These are phyloP conservation scores for Amazonetta brasiliensis DNA, from an alignment of 2,797 vertebrate species.

Conservation along the genomic window DNA sequence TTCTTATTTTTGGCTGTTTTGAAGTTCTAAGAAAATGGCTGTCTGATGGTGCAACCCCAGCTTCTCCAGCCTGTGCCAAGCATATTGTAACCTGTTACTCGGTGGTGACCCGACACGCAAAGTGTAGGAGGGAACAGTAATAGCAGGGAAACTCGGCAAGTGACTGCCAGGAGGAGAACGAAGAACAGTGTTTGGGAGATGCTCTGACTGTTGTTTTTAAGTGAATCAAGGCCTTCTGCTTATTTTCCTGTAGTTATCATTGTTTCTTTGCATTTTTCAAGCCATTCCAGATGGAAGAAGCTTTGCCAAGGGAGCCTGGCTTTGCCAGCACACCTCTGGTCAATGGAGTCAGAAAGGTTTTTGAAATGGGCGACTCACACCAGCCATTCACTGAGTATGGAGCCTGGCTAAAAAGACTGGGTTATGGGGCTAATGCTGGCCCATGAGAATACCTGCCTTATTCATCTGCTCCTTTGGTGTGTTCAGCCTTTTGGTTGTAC, in stretches of 20 bases:
- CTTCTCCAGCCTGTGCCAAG: neutral
- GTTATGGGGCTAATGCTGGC: neutral
- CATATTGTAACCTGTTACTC: neutral
- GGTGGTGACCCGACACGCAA: neutral
- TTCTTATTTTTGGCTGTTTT: slow-evolving; percentile 4
- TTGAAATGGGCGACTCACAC: neutral
- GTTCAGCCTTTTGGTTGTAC: neutral
- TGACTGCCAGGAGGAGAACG: neutral
- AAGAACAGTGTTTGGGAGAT: neutral
- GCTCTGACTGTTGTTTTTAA: neutral
- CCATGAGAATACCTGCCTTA: neutral
- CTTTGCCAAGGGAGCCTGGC: neutral
- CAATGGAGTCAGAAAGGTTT: neutral
- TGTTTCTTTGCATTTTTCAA: neutral
- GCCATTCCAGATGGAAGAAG: neutral
- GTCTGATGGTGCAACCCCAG: neutral
- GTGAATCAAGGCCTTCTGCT: neutral
- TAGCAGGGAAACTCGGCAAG: neutral
- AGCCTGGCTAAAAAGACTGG: neutral
- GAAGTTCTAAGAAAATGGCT: neutral
- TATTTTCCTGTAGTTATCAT: neutral
- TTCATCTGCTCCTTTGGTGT: accelerated
- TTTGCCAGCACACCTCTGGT: neutral
- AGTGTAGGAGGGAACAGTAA: neutral
- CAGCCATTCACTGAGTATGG: neutral